Evolutionary conservation across 2,113 vertebrate species (phyloP), one percentile per base, ranked within the genome.

Genomic region (Cichladusa arquata): DNA sequence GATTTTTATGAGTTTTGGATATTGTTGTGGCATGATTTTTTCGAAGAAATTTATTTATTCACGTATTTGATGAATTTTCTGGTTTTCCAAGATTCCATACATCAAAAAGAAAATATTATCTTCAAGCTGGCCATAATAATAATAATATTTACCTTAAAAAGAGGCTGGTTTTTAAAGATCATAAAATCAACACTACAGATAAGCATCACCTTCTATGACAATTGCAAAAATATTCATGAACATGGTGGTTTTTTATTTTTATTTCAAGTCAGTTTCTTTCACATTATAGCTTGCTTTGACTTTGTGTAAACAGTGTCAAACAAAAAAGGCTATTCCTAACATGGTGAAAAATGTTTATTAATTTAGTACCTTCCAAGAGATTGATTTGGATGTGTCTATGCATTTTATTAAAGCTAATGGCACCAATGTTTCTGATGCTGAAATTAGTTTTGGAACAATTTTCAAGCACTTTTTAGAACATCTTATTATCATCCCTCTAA

Each of bases 371-470:
- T 79, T 88, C 73, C 47, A 80, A 54, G 72, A 88, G 65, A 92
- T 85, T 86, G 50, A 86, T 90, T 91, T 78, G 74, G 54, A 51
- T 87, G 61, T 79, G 58, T 91, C 61, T 79, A 12, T 86, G 89
- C 38, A 80, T 91, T 95, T 76, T 92, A 38, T 84, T 84, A 56
- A 88, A 86, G 19, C 42, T 50, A 94, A 84, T 36, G 11, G 2
- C 34, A 83, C 19, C 17, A 44, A 10, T 86, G n/a, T 70, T 90
- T 94, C 64, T 91, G 66, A 73, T 58, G 28, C 33, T 79, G 81
- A 94, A 88, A 96, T 86, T 88, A 81, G 45, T 93, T 94, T 91
- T 18, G 19, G 47, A 78, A 90, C 26, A 71, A 69, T 92, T 94
- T 97, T 95, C 47, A 92, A 92, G 34, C 54, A 82, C 40, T 91